A percentile compares a stretch with the other conserved stretches of the same genome.
These are phyloP conservation scores for Phoebastria nigripes DNA, from an alignment of 2,797 vertebrate genomes.

Conservation along the genomic window DNA sequence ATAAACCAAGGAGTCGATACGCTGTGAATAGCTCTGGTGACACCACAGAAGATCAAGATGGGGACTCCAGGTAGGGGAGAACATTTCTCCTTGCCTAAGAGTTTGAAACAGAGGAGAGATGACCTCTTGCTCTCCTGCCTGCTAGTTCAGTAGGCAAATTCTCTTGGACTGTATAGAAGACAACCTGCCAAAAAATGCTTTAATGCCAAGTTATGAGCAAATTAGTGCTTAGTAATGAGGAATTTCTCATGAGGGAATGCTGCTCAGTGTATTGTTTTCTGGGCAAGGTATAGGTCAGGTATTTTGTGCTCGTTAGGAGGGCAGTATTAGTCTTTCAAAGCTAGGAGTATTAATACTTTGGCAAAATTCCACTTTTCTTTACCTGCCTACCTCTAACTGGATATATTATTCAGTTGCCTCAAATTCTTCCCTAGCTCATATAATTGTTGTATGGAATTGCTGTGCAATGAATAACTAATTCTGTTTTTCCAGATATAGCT, in stretches of 20 bases:
- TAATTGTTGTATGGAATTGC: not conserved
- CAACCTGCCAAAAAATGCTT: not conserved
- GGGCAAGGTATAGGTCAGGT: not conserved
- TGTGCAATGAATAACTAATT: slow-evolving; percentile 39
- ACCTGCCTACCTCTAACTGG: not conserved
- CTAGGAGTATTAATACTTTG: not conserved
- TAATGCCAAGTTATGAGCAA: not conserved
- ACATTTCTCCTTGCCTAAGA: not conserved
- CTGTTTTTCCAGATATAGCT: slow-evolving; percentile 28
- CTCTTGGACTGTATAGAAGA: not conserved
- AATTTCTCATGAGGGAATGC: not conserved
- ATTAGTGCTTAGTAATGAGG: not conserved
- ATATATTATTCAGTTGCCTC: not conserved
- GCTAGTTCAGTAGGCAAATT: not conserved
- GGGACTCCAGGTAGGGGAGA: slow-evolving; percentile 87
- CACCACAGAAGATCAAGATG: slow-evolving; percentile 88
- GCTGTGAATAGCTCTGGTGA: slow-evolving; percentile 85
- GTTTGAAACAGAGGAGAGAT: not conserved
- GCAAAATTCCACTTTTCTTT: not conserved
- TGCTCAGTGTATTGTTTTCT: not conserved
- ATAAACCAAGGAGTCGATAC: slow-evolving; percentile 89
- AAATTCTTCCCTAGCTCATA: not conserved
- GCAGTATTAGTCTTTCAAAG: not conserved
- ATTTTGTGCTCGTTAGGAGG: not conserved
- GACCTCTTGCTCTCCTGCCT: not conserved